Percentiles rank a stretch among this genome's conserved stretches.
Evolutionary conservation across 2,888 invertebrate genomes (phyloP).

Genomic region (Penaeus monodon): DNA sequence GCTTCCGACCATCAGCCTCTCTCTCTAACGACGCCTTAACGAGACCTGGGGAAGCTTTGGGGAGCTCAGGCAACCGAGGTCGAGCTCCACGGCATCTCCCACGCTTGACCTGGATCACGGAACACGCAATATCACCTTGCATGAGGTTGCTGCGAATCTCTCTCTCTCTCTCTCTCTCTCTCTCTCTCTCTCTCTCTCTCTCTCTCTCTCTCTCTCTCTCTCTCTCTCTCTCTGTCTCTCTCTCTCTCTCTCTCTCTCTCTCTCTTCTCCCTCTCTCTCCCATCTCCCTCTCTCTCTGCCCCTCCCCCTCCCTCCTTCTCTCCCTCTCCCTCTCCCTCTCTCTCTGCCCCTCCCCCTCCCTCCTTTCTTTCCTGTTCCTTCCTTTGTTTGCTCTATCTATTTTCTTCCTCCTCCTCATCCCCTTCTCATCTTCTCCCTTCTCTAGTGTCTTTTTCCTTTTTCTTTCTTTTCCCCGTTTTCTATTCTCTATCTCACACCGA

Average conservation of each 20-base stretch:
- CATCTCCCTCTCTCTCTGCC: too few species aligned
- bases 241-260: not conserved
- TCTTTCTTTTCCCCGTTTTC: not conserved
- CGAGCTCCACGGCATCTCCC: too few species aligned
- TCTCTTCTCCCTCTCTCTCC: too few species aligned
- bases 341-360: not conserved
- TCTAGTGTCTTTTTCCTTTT: not conserved
- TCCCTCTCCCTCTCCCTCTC: not conserved
- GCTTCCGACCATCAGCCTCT: too few species aligned
- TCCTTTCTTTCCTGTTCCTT: not conserved
- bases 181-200: constrained; percentile 11
- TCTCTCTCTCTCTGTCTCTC: not conserved
- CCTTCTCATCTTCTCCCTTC: not conserved
- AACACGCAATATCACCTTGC: too few species aligned
- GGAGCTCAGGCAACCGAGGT: too few species aligned
- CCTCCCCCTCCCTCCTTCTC: not conserved
- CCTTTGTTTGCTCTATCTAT: not conserved
- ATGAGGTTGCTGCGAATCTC: too few species aligned
- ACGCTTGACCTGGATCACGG: too few species aligned
- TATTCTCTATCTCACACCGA: too few species aligned
- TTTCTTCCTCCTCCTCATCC: not conserved
- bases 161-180: not conserved
- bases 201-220: too few species aligned
- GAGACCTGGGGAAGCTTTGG: too few species aligned
- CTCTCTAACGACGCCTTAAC: too few species aligned